Conservation (phyloP, 2,888 invertebrate genomes). For the Eutolmus rufibarbis region DNA sequence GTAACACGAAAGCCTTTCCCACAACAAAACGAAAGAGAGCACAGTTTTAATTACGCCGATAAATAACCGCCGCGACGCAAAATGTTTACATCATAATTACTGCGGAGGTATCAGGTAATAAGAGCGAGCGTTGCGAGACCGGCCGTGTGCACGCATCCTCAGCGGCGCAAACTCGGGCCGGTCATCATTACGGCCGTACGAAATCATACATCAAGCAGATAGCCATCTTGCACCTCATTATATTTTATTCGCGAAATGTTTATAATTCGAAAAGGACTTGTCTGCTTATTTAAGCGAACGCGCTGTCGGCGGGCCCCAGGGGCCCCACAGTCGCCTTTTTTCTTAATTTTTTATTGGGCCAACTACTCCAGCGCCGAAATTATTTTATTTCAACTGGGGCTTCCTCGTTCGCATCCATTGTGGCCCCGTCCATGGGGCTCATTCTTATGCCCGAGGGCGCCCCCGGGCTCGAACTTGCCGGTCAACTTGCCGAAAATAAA, state of each 20-base stretch:
- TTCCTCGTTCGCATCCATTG: slow-evolving; percentile 1
- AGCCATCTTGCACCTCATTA: slow-evolving; percentile 52
- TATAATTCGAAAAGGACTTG: slow-evolving; percentile 48
- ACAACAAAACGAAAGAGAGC: slow-evolving; percentile 43
- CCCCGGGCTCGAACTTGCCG: neutral
- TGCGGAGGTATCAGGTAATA: slow-evolving; percentile 39
- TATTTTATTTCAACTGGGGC: slow-evolving; percentile 14
- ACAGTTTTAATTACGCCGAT: slow-evolving; percentile 51
- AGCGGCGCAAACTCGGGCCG: slow-evolving; percentile 1
- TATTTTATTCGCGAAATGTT: slow-evolving; percentile 51
- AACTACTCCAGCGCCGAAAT: slow-evolving; percentile 1
- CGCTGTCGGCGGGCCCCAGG: neutral
- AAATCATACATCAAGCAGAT: slow-evolving; percentile 52
- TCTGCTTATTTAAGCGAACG: slow-evolving; percentile 33
- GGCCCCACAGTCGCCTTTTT: neutral
- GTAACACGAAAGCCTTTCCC: slow-evolving; percentile 52
- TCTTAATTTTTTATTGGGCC: slow-evolving; percentile 30
- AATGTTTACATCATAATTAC: slow-evolving; percentile 43
- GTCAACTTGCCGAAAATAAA: slow-evolving; percentile 22
- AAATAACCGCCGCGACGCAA: slow-evolving; percentile 49
- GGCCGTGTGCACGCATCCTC: neutral
- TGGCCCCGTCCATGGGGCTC: neutral
- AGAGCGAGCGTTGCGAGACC: neutral
- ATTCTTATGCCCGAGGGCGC: slow-evolving; percentile 36
- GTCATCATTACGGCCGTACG: slow-evolving; percentile 49